Evolutionary conservation across 2,888 invertebrate genomes (phyloP).

Genomic region (Euproctis similis): DNA sequence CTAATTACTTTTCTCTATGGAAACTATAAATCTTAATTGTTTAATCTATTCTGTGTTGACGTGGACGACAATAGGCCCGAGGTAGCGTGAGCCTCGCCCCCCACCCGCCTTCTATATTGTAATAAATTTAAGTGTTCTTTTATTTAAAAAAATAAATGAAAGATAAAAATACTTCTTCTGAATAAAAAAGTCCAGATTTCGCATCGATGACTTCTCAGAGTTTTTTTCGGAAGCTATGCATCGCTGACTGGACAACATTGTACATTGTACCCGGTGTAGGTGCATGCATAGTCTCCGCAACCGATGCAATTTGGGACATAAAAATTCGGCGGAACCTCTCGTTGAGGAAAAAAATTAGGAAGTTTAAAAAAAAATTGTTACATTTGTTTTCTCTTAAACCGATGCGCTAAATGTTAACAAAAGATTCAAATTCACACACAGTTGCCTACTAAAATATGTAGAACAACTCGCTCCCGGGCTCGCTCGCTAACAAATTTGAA

Average conservation of each 20-base stretch:
- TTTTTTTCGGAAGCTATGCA: no score
- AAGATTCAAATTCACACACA: conserved; percentile 75
- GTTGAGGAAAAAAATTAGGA: no score
- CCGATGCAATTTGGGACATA: no score
- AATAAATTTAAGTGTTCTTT: conserved; percentile 27
- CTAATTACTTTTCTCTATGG: conserved; percentile 69
- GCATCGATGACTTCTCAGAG: no score
- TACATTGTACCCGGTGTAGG: no score
- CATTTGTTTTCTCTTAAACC: conserved; percentile 52
- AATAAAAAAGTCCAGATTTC: no score
- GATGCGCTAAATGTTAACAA: conserved; percentile 69
- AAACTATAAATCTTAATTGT: conserved; percentile 55
- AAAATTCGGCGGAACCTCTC: no score
- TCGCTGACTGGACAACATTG: no score
- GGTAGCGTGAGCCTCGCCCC: conserved; percentile 11
- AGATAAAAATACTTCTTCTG: no score
- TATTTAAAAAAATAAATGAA: conserved; percentile 31
- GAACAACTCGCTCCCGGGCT: conserved; percentile 67
- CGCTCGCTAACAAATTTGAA: conserved; percentile 74
- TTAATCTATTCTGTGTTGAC: conserved; percentile 27
- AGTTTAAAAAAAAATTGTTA: no score
- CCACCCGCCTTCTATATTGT: conserved; percentile 3
- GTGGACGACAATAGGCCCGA: conserved; percentile 12
- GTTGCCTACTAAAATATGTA: conserved; percentile 75
- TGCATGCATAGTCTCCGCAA: no score